Evolutionary conservation across 2,888 invertebrate genomes (phyloP).

Genomic region (Panzeria rudis): DNA sequence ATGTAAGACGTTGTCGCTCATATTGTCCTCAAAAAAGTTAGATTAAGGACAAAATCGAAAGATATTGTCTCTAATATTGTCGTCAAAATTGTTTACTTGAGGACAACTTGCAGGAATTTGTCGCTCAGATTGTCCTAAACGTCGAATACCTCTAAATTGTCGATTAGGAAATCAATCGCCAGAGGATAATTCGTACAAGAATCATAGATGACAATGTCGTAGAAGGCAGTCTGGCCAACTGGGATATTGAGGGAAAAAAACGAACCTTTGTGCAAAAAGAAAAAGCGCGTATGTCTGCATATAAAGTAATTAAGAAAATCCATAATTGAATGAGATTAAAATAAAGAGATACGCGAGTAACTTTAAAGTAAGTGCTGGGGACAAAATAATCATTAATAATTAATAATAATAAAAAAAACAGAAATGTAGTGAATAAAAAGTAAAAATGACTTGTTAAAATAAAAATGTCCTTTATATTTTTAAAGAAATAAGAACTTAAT

Average conservation of each 20-base stretch:
- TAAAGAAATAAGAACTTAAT: background rate
- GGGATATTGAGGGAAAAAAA: slow-evolving; percentile 43
- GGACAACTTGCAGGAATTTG: no score
- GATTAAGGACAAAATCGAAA: no score
- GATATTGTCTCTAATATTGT: no score
- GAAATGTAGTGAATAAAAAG: background rate
- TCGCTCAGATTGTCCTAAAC: no score
- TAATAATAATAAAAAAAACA: background rate
- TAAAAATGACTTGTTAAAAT: background rate
- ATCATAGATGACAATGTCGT: no score
- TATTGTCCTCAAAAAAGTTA: no score
- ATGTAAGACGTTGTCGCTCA: no score
- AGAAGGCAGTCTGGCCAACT: no score
- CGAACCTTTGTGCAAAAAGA: background rate
- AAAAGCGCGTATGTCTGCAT: slow-evolving; percentile 47
- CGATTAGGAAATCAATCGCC: no score
- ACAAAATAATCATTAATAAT: slow-evolving; percentile 41
- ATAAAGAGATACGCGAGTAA: slow-evolving; percentile 49
- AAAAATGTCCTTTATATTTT: background rate
- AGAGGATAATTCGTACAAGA: no score
- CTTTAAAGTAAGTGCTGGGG: slow-evolving; percentile 46
- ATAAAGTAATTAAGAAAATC: slow-evolving; percentile 68
- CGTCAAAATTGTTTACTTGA: no score
- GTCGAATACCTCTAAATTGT: no score
- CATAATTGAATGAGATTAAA: slow-evolving; percentile 67